These are phyloP conservation scores for Passer montanus DNA, from an alignment of 2,113 vertebrate species.

Conservation along the genomic window DNA sequence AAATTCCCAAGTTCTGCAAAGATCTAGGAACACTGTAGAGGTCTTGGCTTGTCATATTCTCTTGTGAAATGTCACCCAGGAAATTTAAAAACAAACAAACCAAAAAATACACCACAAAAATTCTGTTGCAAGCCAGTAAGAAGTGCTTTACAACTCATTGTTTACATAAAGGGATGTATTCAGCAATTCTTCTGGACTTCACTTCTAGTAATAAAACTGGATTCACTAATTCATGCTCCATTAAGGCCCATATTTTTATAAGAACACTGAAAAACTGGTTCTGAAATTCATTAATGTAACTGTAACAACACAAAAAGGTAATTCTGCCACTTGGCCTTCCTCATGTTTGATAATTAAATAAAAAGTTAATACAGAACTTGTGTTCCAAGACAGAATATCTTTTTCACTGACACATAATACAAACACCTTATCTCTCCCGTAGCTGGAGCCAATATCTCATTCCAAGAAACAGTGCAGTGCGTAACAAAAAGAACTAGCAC, in stretches of 20 bases:
- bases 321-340: background rate
- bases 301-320: background rate
- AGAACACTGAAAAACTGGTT: background rate
- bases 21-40: background rate
- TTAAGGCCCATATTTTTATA: background rate
- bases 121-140: background rate
- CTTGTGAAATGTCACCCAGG: background rate
- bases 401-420: background rate
- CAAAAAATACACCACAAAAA: background rate
- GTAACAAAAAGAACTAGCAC: background rate
- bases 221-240: background rate
- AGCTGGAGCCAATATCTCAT: background rate
- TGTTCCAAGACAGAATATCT: background rate
- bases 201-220: background rate
- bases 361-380: background rate
- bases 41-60: background rate
- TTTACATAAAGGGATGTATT: background rate
- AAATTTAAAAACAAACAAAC: background rate
- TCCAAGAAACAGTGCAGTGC: background rate
- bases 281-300: background rate
- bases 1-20: background rate
- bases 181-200: background rate
- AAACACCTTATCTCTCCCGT: background rate
- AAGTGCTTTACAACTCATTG: fast-evolving
- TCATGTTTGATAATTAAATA: background rate